Evolutionary conservation across 2,113 vertebrate species (phyloP).

Genomic region (Tenrec ecaudatus): DNA sequence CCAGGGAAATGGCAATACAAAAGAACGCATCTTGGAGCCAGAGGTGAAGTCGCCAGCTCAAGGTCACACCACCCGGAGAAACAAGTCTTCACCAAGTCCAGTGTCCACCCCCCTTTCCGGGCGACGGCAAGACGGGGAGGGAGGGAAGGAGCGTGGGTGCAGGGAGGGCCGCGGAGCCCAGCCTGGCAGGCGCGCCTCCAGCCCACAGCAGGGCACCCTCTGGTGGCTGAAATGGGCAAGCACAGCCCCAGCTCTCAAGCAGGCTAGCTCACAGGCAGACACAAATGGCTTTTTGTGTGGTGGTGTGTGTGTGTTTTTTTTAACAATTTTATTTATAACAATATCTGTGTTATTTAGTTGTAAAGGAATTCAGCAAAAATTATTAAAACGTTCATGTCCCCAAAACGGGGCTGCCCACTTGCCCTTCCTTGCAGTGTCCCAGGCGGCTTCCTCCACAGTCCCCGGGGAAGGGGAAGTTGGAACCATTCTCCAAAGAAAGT

Average conservation of each 20-base stretch:
- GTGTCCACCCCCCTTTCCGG: neutral
- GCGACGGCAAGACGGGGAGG: neutral
- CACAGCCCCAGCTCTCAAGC: slow-evolving; percentile 41
- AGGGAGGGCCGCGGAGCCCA: neutral
- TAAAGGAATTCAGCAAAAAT: slow-evolving; percentile 97
- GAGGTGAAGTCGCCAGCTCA: neutral
- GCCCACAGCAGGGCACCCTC: slow-evolving; percentile 13
- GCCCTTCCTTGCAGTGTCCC: slow-evolving; percentile 69
- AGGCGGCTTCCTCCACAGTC: slow-evolving; percentile 8
- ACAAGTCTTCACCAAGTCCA: neutral
- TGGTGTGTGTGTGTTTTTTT: slow-evolving; percentile 79
- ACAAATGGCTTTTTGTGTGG: slow-evolving; percentile 62
- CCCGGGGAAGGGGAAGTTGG: slow-evolving; percentile 41
- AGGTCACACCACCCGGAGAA: slow-evolving; percentile 36
- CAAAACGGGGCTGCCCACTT: slow-evolving; percentile 84
- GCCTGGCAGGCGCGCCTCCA: neutral
- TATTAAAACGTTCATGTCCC: slow-evolving; percentile 88
- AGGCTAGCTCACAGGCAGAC: slow-evolving; percentile 71
- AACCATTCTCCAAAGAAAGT: slow-evolving; percentile 54
- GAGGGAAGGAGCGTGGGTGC: neutral
- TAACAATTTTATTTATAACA: slow-evolving; percentile 94
- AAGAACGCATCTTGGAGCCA: neutral
- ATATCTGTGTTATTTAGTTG: slow-evolving; percentile 96
- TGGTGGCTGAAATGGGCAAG: slow-evolving; percentile 11
- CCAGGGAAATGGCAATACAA: neutral